These are phyloP conservation scores for Diadegma fenestrale DNA, from an alignment of 2,888 invertebrate species.

Conservation along the genomic window DNA sequence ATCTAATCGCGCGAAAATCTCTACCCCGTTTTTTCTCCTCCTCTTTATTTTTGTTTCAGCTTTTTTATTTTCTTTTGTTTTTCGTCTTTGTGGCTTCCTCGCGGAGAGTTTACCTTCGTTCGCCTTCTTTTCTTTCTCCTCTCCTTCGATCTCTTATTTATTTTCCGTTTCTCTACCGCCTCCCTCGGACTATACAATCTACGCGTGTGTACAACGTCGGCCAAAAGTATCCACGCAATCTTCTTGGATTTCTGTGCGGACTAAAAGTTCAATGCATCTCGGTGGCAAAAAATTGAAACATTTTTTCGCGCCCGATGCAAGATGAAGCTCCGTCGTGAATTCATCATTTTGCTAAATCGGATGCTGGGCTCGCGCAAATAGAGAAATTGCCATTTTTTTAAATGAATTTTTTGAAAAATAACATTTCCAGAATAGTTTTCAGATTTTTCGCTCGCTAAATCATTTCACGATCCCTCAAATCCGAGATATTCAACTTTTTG, in stretches of 20 bases:
- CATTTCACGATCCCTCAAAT: not conserved
- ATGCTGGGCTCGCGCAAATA: too few relatives aligned
- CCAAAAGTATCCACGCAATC: not conserved
- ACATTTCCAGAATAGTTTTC: not conserved
- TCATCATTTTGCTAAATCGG: too few relatives aligned
- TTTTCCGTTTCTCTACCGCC: constrained; percentile 46
- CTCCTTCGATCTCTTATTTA: constrained; percentile 53
- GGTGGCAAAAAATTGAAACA: not conserved
- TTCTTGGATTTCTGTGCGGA: not conserved
- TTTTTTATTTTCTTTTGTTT: not conserved
- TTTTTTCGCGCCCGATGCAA: not conserved
- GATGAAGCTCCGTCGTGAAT: too few relatives aligned
- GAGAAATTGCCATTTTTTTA: too few relatives aligned
- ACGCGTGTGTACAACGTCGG: not conserved
- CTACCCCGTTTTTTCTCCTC: constrained; percentile 38
- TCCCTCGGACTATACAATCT: constrained; percentile 34
- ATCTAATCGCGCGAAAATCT: constrained; percentile 74
- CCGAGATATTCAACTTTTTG: not conserved
- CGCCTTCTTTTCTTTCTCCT: constrained; percentile 20
- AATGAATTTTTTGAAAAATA: too few relatives aligned
- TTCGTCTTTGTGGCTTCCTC: constrained; percentile 44
- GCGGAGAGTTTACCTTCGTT: constrained; percentile 31
- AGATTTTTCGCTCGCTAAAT: not conserved
- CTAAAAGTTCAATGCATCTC: not conserved
- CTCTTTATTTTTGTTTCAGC: constrained; percentile 22